Evolutionary conservation across 1,140 invertebrate species (phyloP).

Genomic region (Hyles vespertilio): DNA sequence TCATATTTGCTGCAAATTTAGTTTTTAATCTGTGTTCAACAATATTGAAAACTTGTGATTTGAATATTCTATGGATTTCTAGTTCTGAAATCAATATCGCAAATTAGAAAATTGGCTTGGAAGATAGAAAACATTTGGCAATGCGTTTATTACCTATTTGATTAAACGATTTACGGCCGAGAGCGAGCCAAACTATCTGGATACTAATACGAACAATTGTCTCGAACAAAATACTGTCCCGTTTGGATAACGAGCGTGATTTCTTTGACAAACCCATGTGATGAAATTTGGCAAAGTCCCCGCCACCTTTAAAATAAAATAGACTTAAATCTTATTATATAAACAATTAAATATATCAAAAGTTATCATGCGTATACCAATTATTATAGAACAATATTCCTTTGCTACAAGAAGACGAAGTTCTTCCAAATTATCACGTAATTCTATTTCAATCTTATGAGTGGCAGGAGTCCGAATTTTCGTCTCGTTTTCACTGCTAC

Average conservation of each 20-base stretch:
- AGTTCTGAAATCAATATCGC: conserved; percentile 61
- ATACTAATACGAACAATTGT: conserved; percentile 70
- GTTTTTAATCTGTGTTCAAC: conserved; percentile 38
- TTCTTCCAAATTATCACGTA: conserved; percentile 74
- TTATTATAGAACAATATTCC: conserved; percentile 75
- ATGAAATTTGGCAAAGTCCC: conserved; percentile 64
- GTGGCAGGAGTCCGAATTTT: conserved; percentile 73
- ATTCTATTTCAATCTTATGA: conserved; percentile 57
- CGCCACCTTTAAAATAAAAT: conserved; percentile 28
- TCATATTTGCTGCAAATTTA: conserved; percentile 23
- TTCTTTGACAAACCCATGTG: conserved; percentile 69
- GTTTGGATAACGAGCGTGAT: conserved; percentile 68
- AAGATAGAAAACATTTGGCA: not conserved
- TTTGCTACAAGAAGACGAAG: conserved; percentile 75
- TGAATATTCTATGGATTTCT: conserved; percentile 76
- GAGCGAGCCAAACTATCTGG: conserved; percentile 78
- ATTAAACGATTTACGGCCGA: conserved; percentile 73
- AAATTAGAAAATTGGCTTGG: not conserved
- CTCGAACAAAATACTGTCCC: conserved; percentile 76
- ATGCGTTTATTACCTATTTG: conserved; percentile 61
- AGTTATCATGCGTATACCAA: conserved; percentile 36
- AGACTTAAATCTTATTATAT: no score
- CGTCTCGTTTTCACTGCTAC: conserved; percentile 61
- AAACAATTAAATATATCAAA: no score
- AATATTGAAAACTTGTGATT: conserved; percentile 74